Evolutionary conservation across 2,113 vertebrate genomes (phyloP).

Genomic region (Oncorhynchus tshawytscha): DNA sequence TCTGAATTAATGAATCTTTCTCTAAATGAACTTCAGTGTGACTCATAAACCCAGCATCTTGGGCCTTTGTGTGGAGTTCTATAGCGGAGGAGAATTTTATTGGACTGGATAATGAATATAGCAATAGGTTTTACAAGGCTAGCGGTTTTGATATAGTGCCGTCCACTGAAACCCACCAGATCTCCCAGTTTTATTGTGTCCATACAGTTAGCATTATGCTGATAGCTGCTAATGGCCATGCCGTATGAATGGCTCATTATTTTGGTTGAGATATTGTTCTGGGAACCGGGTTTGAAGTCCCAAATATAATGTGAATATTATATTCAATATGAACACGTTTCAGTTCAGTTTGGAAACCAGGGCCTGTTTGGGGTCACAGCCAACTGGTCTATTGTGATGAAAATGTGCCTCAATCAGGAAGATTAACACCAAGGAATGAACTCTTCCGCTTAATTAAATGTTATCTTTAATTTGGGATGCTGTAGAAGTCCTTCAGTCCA

Average conservation of each 20-base stretch:
- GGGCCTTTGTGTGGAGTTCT: slow-evolving; percentile 30
- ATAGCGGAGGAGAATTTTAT: slow-evolving; percentile 23
- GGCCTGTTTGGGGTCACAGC: slow-evolving; percentile 1
- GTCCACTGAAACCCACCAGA: slow-evolving; percentile 24
- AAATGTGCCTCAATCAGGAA: neutral
- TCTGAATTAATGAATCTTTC: slow-evolving; percentile 44
- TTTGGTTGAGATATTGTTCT: neutral
- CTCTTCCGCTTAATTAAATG: neutral
- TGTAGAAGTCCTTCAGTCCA: neutral
- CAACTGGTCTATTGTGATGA: no score
- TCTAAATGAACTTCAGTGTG: slow-evolving; percentile 42
- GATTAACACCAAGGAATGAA: neutral
- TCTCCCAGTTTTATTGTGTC: neutral
- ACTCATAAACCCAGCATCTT: slow-evolving; percentile 31
- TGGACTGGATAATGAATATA: slow-evolving; percentile 51
- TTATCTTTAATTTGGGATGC: neutral
- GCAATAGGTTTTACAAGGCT: slow-evolving; percentile 20
- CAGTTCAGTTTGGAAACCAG: slow-evolving; percentile 11
- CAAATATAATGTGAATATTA: no score
- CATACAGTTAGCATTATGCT: neutral
- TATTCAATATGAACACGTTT: slow-evolving; percentile 2
- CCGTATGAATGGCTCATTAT: slow-evolving; percentile 37
- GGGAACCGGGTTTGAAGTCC: no score
- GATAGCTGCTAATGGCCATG: slow-evolving; percentile 31
- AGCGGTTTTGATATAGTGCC: slow-evolving; percentile 36